phyloP scores from a whole-genome alignment of 2,797 vertebrate genomes.

The Pseudocheirus occidentalis region DNA sequence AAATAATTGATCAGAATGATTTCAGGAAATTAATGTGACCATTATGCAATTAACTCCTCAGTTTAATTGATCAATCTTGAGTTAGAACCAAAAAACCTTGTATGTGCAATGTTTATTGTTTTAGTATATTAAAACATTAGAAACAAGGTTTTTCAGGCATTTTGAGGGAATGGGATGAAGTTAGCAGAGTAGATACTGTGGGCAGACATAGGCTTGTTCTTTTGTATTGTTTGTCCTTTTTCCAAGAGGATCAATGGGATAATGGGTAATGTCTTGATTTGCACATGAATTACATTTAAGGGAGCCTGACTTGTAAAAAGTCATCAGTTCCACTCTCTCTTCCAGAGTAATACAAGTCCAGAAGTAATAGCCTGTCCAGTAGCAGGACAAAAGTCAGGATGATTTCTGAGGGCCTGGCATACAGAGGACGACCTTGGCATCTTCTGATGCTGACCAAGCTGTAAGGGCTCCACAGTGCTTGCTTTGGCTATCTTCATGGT shows the following conservation, averaged over 20 bases:
- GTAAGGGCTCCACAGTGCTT: too few relatives aligned
- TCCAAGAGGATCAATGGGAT: neutral
- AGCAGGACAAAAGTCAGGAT: too few relatives aligned
- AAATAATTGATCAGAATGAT: neutral
- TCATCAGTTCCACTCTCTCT: neutral
- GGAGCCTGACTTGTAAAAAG: neutral
- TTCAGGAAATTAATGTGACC: constrained; percentile 17
- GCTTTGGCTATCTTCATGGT: neutral
- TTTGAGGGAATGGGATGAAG: neutral
- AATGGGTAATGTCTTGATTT: neutral
- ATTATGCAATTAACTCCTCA: neutral
- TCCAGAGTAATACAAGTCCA: neutral
- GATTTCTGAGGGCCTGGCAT: too few relatives aligned
- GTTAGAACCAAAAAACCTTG: neutral
- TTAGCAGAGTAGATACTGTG: neutral
- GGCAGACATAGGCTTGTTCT: neutral
- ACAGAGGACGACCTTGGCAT: too few relatives aligned
- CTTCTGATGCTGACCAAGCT: too few relatives aligned
- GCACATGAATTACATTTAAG: neutral
- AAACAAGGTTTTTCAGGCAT: neutral
- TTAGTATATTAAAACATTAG: neutral
- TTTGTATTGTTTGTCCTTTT: neutral
- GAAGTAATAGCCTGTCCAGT: too few relatives aligned
- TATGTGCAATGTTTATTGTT: constrained; percentile 33
- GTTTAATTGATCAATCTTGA: neutral